Evolutionary conservation across 2,888 invertebrate species (phyloP).

Genomic region (Sinopyrophorus schimmeli): DNA sequence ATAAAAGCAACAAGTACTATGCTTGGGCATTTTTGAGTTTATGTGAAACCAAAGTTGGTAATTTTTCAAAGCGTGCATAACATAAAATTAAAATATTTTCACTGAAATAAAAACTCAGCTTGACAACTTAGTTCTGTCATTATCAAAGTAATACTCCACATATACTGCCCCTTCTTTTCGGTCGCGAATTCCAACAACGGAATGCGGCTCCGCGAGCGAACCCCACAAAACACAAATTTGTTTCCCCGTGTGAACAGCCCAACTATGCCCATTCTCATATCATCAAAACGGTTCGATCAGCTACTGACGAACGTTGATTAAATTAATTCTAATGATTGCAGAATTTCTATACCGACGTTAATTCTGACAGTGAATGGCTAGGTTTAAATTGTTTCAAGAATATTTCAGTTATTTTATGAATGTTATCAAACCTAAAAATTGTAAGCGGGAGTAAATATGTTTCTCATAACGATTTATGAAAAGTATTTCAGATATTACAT

Average conservation of each 20-base stretch:
- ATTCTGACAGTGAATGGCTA: slow-evolving; percentile 18
- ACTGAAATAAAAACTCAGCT: too few species aligned
- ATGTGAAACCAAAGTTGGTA: too few species aligned
- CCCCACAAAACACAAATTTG: slow-evolving; percentile 34
- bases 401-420: slow-evolving; percentile 22
- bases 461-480: slow-evolving; percentile 17
- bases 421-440: slow-evolving; percentile 15
- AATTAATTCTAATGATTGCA: slow-evolving; percentile 15
- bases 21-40: too few species aligned
- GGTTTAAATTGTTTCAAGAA: slow-evolving; percentile 18
- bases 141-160: slow-evolving; percentile 16
- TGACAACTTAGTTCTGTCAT: slow-evolving; percentile 16
- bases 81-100: too few species aligned
- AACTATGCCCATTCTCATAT: slow-evolving; percentile 27
- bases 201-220: slow-evolving; percentile 31
- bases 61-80: too few species aligned
- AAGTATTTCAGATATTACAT: slow-evolving; percentile 23
- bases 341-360: slow-evolving; percentile 23
- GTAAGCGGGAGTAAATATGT: slow-evolving; percentile 20
- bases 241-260: slow-evolving; percentile 32
- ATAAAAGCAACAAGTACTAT: too few species aligned
- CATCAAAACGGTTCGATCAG: slow-evolving; percentile 21
- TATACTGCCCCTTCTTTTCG: slow-evolving; percentile 20
- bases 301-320: slow-evolving; percentile 17
- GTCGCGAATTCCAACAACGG: slow-evolving; percentile 32